Percentiles rank a stretch among this genome's conserved stretches.
These are phyloP conservation scores for Orbicella faveolata DNA, from an alignment of 64 coral and sea anemone species.

Conservation along the genomic window DNA sequence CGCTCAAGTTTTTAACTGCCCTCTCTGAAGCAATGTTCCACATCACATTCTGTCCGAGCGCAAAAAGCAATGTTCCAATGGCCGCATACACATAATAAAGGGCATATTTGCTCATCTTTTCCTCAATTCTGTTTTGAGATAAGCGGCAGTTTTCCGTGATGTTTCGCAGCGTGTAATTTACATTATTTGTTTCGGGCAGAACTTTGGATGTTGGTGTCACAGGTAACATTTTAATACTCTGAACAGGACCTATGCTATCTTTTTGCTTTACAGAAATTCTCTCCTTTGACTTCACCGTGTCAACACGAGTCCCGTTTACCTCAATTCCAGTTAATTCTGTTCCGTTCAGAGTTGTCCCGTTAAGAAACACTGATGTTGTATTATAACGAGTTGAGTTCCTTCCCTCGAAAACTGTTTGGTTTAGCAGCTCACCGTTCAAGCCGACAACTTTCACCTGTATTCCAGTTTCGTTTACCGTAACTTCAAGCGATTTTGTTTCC, in stretches of 20 bases:
- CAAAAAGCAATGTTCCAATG: constrained; percentile 73
- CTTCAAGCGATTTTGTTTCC: not conserved
- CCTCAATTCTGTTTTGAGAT: constrained; percentile 58
- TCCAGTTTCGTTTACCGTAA: constrained; percentile 7
- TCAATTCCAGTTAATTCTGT: not conserved
- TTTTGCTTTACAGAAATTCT: not conserved
- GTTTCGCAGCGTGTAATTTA: constrained; percentile 24
- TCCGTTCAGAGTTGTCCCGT: constrained; percentile 3
- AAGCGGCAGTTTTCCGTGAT: constrained; percentile 33
- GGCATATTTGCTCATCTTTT: constrained; percentile 86
- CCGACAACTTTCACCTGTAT: not conserved
- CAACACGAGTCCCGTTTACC: not conserved
- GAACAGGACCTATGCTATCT: not conserved
- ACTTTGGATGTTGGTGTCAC: constrained; percentile 4
- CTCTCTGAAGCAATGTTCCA: constrained; percentile 87
- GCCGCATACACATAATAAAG: constrained; percentile 83
- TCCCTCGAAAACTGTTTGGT: not conserved
- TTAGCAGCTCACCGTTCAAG: not conserved
- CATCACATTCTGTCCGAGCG: constrained; percentile 73
- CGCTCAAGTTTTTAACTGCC: constrained; percentile 40
- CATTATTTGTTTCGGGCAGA: constrained; percentile 2
- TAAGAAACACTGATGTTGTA: not conserved
- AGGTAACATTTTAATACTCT: constrained; percentile 1
- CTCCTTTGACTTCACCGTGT: not conserved
- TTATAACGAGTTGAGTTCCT: not conserved